Base-by-base conservation (phyloP, 2,113 vertebrate species). In the Leptocoma aspasia region DNA sequence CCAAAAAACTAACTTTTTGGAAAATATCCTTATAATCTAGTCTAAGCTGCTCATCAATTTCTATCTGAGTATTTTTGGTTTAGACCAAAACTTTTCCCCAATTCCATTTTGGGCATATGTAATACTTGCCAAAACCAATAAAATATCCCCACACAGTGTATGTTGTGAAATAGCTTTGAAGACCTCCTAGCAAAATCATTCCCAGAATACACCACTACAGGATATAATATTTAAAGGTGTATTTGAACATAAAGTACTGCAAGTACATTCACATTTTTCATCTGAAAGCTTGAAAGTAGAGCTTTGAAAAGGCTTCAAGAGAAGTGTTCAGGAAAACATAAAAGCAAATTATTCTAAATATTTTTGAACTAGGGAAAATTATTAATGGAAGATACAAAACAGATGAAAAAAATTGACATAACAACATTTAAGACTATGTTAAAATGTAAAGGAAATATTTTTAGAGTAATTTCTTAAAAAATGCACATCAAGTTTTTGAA, bases 131-230 rank as follows among this genome's bases (percentile, higher is more conserved):
- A 71, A 81, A 93, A 56, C 1, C 11, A 59, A 27, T 19, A 22
- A 70, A 79, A 60, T 17, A 30, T 0, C 1, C 5, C 6, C 7
- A 39, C 5, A 37, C 4, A 30, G 2, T 61, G 13, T 39, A 37
- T 24, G 5, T 13, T n/a, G 4, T 59, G 11, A 20, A 41, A 42
- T 31, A 50, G 6, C 27, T 75, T 88, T 69, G 42, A 81, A 69
- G 37, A 42, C 3, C 11, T 66, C 27, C 7, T 50, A 39, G 24
- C 21, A 65, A 54, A 53, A 78, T 6, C 7, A 35, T 30, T 84
- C 76, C 18, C 31, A 54, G 17, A 52, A 44, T 27, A 13, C 15
- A 44, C 12, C 13, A 39, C 5, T 49, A 44, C 9, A 47, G 7
- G 21, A 45, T 44, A 57, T 30, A 63, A 63, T 30, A 86, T 11